These are phyloP conservation scores for Glossophaga mutica DNA, from an alignment of 2,797 vertebrate species.

Conservation along the genomic window DNA sequence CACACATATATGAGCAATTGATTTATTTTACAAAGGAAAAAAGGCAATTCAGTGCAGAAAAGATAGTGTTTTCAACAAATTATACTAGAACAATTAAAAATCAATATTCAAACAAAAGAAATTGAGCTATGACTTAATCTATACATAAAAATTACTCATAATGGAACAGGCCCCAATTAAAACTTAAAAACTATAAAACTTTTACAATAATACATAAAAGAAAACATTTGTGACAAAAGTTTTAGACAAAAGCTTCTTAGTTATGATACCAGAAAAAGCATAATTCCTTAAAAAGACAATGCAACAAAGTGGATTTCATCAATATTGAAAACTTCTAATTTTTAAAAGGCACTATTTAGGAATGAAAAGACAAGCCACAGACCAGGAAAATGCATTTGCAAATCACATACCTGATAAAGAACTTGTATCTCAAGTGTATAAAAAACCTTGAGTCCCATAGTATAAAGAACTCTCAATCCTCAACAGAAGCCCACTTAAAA, in stretches of 20 bases:
- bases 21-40: background rate
- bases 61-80: background rate
- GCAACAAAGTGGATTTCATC: background rate
- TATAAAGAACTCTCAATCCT: background rate
- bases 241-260: background rate
- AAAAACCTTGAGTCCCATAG: background rate
- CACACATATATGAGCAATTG: background rate
- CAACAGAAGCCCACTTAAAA: background rate
- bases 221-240: background rate
- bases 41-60: background rate
- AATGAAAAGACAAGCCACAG: background rate
- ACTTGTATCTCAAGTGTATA: background rate
- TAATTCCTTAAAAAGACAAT: background rate
- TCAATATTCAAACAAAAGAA: background rate
- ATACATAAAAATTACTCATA: background rate
- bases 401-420: background rate
- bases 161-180: background rate
- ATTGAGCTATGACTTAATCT: background rate
- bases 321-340: background rate
- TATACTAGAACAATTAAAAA: background rate
- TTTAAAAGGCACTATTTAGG: background rate
- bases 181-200: background rate
- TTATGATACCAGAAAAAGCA: background rate
- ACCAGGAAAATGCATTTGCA: background rate
- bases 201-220: background rate